These are phyloP conservation scores for Melanocharis versteri DNA, from an alignment of 2,113 vertebrate species.

Conservation along the genomic window DNA sequence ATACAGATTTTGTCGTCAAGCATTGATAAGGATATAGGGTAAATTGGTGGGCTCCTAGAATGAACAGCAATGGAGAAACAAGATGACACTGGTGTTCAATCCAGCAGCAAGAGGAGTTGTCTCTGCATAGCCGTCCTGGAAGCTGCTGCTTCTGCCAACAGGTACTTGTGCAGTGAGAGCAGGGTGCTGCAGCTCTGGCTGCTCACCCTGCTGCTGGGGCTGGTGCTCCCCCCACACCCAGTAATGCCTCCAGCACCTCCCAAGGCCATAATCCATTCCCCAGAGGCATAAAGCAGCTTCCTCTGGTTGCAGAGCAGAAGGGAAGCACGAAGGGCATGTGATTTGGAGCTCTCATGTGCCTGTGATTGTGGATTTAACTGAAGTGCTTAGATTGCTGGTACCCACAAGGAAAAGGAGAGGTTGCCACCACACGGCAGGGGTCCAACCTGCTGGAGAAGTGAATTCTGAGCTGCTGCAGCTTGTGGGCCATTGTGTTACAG, in stretches of 20 bases:
- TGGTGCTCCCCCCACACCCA: rapidly evolving
- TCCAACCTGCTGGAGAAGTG: neutral
- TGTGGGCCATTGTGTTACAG: too few species aligned
- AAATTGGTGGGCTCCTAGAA: neutral
- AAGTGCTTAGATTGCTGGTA: neutral
- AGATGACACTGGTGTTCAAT: neutral
- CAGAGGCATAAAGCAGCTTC: neutral
- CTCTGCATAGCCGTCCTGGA: neutral
- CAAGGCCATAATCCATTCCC: neutral
- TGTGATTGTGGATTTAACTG: neutral
- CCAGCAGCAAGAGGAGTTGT: neutral
- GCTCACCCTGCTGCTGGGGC: neutral
- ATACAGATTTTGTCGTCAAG: rapidly evolving
- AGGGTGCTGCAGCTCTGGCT: neutral
- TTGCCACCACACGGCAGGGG: neutral
- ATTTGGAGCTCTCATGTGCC: neutral
- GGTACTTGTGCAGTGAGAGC: too few species aligned
- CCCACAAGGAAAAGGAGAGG: neutral
- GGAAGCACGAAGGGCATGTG: neutral
- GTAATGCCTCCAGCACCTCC: neutral
- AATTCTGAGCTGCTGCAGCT: neutral
- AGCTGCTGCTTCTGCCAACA: rapidly evolving
- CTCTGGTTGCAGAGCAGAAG: neutral
- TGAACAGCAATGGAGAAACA: neutral
- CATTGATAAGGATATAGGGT: neutral